These are phyloP conservation scores for Cossypha dichroa DNA, from an alignment of 2,797 vertebrate species.

Conservation along the genomic window DNA sequence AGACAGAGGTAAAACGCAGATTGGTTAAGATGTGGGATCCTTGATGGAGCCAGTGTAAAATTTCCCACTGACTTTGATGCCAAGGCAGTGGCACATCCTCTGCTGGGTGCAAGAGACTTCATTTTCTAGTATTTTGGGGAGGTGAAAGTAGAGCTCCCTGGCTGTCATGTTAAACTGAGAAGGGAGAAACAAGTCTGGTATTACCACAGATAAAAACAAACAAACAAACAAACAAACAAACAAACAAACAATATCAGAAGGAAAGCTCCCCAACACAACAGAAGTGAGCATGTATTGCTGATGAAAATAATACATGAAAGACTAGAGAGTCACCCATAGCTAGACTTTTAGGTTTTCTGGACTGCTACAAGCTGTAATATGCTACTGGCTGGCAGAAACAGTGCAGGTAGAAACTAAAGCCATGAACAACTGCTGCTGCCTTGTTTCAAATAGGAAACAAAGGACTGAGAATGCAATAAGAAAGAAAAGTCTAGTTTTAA, in stretches of 20 bases:
- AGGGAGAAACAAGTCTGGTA: neutral
- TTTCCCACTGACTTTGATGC: neutral
- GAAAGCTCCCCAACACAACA: neutral
- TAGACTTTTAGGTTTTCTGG: neutral
- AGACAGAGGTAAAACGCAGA: neutral
- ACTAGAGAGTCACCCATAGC: neutral
- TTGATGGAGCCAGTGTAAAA: neutral
- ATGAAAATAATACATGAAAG: neutral
- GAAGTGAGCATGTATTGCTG: neutral
- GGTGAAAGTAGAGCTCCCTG: neutral
- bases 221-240: neutral
- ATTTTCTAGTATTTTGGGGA: neutral
- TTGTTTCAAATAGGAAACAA: neutral
- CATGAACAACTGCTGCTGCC: neutral
- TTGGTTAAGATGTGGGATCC: neutral
- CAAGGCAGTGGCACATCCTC: neutral
- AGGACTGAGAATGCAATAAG: neutral
- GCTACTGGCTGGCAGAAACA: neutral
- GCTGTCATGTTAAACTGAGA: neutral
- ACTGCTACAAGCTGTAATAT: neutral
- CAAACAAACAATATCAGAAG: neutral
- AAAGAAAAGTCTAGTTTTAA: neutral
- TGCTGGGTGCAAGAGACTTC: neutral
- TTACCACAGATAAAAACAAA: neutral
- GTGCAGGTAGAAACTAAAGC: neutral